Percentiles rank a stretch among this genome's conserved stretches.
These are phyloP conservation scores for Tolypeutes matacus DNA, from an alignment of 2,797 vertebrate genomes.

Conservation along the genomic window DNA sequence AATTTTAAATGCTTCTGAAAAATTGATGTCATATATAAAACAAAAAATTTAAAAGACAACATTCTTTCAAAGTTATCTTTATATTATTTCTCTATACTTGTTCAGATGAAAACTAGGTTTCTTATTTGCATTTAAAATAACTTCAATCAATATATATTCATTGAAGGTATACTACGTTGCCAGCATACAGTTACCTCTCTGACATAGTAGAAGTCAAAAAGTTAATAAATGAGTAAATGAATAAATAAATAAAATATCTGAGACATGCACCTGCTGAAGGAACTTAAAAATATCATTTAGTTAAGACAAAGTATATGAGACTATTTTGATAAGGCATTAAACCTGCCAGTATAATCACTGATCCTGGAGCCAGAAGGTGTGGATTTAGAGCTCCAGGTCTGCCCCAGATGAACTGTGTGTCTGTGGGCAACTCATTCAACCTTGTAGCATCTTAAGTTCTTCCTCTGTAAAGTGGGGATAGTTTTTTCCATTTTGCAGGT, in stretches of 20 bases:
- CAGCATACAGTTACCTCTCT: background rate
- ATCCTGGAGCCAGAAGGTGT: background rate
- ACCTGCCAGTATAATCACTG: background rate
- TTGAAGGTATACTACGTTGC: background rate
- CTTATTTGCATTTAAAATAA: background rate
- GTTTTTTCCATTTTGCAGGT: background rate
- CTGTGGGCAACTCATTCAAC: background rate
- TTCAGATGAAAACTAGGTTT: background rate
- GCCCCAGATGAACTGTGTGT: background rate
- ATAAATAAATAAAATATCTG: background rate
- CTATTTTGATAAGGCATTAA: background rate
- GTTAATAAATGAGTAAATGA: background rate
- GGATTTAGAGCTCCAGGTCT: background rate
- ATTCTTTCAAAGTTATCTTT: background rate
- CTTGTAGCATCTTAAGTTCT: background rate
- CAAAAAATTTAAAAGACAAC: background rate
- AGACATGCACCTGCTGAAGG: background rate
- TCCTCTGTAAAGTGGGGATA: background rate
- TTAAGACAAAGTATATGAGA: background rate
- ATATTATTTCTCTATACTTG: background rate
- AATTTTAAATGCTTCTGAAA: conserved; percentile 21
- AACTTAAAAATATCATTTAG: conserved; percentile 1
- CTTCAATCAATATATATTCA: background rate
- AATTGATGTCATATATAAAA: background rate
- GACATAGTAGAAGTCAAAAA: background rate